Percentiles rank a stretch among this genome's conserved stretches.
Conservation (phyloP, 2,888 invertebrate species). For the Ichneumoninae sp. region DNA sequence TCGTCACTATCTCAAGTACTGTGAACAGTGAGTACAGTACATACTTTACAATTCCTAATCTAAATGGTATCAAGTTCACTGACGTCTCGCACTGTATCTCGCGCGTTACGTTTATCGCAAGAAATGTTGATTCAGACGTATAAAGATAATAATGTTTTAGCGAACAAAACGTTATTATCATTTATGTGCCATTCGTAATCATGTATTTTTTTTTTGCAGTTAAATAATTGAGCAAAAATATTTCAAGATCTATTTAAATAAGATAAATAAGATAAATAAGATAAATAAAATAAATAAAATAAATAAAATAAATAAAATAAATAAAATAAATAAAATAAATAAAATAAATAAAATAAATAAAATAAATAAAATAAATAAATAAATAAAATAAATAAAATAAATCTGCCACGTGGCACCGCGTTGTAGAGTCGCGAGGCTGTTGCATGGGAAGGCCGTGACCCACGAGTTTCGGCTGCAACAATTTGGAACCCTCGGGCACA, state of each 20-base stretch:
- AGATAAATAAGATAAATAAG: not conserved
- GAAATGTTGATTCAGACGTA: not conserved
- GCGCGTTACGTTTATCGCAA: constrained; percentile 26
- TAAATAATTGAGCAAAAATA: not conserved
- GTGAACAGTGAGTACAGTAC: not conserved
- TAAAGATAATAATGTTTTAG: not conserved
- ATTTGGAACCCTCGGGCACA: constrained; percentile 17
- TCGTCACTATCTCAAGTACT: constrained; percentile 4
- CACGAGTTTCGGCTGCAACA: constrained; percentile 16
- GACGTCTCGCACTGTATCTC: constrained; percentile 23
- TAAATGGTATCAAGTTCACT: constrained; percentile 42
- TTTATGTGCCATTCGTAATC: not conserved
- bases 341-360: too few species aligned
- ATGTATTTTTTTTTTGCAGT: not conserved
- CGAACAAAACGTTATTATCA: not conserved
- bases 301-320: not conserved
- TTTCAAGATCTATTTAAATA: not conserved
- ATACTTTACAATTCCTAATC: constrained; percentile 26
- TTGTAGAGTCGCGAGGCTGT: not conserved
- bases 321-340: not conserved
- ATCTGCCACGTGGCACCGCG: not conserved
- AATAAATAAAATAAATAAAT: not conserved
- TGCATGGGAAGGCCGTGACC: constrained; percentile 5
- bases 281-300: not conserved
- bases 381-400: not conserved